Evolutionary conservation across 2,797 vertebrate genomes (phyloP).

Genomic region (Dicrostonyx torquatus): DNA sequence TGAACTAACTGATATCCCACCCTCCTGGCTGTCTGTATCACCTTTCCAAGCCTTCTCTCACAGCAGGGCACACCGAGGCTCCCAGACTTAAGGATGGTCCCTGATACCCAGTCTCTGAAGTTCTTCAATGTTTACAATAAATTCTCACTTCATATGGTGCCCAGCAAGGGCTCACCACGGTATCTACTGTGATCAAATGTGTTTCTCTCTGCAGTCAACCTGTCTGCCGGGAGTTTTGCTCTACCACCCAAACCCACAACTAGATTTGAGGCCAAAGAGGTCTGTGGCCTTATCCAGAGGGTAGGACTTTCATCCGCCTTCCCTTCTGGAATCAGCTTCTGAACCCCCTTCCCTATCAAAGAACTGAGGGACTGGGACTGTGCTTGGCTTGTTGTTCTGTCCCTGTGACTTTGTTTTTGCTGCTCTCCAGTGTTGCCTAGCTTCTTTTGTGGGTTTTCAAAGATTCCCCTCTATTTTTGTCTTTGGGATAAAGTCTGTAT

Average conservation of each 20-base stretch:
- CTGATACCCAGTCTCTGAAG: too few species aligned
- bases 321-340: neutral
- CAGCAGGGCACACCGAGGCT: neutral
- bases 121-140: neutral
- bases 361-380: neutral
- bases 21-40: neutral
- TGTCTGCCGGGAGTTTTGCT: neutral
- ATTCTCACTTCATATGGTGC: neutral
- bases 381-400: neutral
- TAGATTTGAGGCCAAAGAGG: neutral
- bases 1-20: neutral
- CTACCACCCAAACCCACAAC: neutral
- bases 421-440: neutral
- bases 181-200: neutral
- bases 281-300: neutral
- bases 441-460: neutral
- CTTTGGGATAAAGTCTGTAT: neutral
- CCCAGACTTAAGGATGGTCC: neutral
- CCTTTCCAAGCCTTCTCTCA: neutral
- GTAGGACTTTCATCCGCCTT: neutral
- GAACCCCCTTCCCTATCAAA: neutral
- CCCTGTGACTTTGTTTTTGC: neutral
- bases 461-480: neutral
- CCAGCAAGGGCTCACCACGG: too few species aligned
- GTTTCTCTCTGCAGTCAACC: neutral